Percentiles rank a stretch among this genome's conserved stretches.
Evolutionary conservation across 2,113 vertebrate species (phyloP).

Genomic region (Salvelinus sp.): DNA sequence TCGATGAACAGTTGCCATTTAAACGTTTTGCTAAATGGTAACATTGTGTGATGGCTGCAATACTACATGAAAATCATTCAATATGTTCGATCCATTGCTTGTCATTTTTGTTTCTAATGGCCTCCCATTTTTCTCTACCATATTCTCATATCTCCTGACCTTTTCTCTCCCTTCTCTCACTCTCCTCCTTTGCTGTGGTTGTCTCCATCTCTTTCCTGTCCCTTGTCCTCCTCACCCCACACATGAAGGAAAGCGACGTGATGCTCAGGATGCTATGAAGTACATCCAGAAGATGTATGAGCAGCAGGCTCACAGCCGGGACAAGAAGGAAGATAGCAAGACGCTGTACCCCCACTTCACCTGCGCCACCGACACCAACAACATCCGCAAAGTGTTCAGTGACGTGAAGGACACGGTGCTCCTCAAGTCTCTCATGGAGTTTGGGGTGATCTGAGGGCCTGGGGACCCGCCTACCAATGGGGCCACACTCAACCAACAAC

Average conservation of each 20-base stretch:
- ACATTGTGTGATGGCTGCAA: too few relatives aligned
- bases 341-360: constrained; percentile 84
- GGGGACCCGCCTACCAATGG: not conserved
- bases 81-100: too few relatives aligned
- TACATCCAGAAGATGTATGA: constrained; percentile 81
- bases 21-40: too few relatives aligned
- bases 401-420: constrained; percentile 84
- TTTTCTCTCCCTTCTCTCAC: too few relatives aligned
- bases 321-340: constrained; percentile 60
- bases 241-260: constrained; percentile 70
- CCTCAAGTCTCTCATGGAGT: constrained; percentile 72
- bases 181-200: too few relatives aligned
- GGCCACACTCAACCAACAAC: not conserved
- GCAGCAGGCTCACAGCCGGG: constrained; percentile 57
- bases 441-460: constrained; percentile 70
- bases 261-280: constrained; percentile 70
- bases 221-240: not conserved
- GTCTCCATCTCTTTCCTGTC: constrained; percentile 7
- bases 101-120: too few relatives aligned
- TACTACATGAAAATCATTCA: too few relatives aligned
- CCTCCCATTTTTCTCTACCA: not conserved
- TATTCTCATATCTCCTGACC: not conserved
- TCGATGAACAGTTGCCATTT: too few relatives aligned
- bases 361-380: constrained; percentile 89
- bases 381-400: constrained; percentile 84